phyloP scores from a whole-genome alignment of 2,888 invertebrate species.

The Dyspetes luteomarginatus region DNA sequence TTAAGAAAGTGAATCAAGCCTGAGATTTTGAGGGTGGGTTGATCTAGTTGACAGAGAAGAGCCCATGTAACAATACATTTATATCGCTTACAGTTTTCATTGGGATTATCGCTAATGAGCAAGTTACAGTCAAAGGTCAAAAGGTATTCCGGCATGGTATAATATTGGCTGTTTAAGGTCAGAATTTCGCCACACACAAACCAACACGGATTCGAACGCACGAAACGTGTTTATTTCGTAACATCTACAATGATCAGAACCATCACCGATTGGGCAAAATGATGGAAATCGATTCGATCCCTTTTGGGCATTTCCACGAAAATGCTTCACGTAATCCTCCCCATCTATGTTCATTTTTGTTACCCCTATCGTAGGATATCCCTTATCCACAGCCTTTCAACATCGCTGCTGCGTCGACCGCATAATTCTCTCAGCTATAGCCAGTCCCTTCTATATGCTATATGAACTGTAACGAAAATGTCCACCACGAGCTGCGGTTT shows the following conservation, averaged over 20 bases:
- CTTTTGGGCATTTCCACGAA: conserved; percentile 6
- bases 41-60: too few species aligned
- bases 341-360: not conserved
- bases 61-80: not conserved
- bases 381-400: not conserved
- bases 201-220: conserved; percentile 19
- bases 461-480: too few species aligned
- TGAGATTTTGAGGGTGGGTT: too few species aligned
- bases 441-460: not conserved
- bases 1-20: too few species aligned
- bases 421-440: not conserved
- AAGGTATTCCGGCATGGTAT: conserved; percentile 8
- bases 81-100: conserved; percentile 23
- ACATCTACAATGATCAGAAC: conserved; percentile 26
- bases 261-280: conserved; percentile 31
- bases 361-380: not conserved
- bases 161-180: conserved; percentile 11
- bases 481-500: not conserved
- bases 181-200: conserved; percentile 4
- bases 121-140: conserved; percentile 21
- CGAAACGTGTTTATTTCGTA: conserved; percentile 13
- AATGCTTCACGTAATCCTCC: not conserved
- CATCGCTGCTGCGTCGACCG: not conserved
- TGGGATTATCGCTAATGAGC: conserved; percentile 46
- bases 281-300: conserved; percentile 38